Conservation (phyloP, 2,888 invertebrate genomes). For the Timema podura region DNA sequence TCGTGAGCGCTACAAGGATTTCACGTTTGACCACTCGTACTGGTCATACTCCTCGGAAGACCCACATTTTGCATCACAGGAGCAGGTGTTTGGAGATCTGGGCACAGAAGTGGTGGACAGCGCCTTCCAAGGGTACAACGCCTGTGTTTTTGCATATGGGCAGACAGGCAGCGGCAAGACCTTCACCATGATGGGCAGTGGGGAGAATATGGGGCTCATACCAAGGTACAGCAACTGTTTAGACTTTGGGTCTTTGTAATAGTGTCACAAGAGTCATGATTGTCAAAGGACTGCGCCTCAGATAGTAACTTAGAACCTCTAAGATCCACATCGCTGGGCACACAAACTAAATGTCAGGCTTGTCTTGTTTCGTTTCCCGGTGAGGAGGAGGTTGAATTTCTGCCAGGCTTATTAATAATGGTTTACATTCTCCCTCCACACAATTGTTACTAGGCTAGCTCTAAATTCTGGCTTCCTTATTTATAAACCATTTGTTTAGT, state of each 20-base stretch:
- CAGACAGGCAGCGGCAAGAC: constrained; percentile 91
- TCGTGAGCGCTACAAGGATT: constrained; percentile 73
- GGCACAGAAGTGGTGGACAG: constrained; percentile 75
- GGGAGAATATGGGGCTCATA: constrained; percentile 44
- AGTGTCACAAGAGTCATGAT: constrained; percentile 2
- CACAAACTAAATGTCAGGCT: too few relatives aligned
- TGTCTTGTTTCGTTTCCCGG: too few relatives aligned
- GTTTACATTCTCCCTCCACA: too few relatives aligned
- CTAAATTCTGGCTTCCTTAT: too few relatives aligned
- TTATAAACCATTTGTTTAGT: too few relatives aligned
- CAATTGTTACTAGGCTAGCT: too few relatives aligned
- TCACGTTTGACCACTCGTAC: constrained; percentile 86
- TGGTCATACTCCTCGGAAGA: constrained; percentile 74
- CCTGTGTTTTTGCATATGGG: constrained; percentile 87
- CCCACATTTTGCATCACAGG: constrained; percentile 72
- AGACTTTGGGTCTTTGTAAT: neutral
- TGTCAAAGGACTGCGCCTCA: neutral
- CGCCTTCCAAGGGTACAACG: constrained; percentile 82
- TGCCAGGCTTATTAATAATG: too few relatives aligned
- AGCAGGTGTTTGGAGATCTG: constrained; percentile 72
- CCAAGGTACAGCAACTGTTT: neutral
- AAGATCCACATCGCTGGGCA: too few relatives aligned
- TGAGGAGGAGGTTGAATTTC: too few relatives aligned
- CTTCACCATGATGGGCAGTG: constrained; percentile 86
- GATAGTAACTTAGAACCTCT: too few relatives aligned